phyloP scores from a whole-genome alignment of 2,888 invertebrate genomes.

The Dolichomitus sp. region DNA sequence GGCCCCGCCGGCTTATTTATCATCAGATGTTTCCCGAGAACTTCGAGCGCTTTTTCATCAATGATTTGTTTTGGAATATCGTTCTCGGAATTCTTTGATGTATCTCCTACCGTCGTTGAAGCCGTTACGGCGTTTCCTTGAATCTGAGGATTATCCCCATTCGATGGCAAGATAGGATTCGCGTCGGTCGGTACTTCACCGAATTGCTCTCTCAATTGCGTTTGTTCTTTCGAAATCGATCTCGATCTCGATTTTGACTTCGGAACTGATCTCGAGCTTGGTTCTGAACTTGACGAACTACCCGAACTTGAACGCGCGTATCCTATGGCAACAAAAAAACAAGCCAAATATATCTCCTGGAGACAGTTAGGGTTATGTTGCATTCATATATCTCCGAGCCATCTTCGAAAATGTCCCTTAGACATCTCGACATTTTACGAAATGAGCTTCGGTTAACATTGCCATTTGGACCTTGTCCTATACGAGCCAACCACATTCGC shows the following conservation, averaged over 20 bases:
- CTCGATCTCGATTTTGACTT: slow-evolving; percentile 21
- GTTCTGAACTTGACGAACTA: slow-evolving; percentile 34
- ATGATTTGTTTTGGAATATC: slow-evolving; percentile 29
- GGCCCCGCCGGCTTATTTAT: slow-evolving; percentile 33
- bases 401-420: slow-evolving; percentile 22
- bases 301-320: slow-evolving; percentile 4
- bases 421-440: slow-evolving; percentile 23
- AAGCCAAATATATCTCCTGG: background rate
- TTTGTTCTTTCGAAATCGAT: background rate
- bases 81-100: slow-evolving; percentile 20
- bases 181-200: background rate
- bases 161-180: background rate
- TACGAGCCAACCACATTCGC: slow-evolving; percentile 28
- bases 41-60: slow-evolving; percentile 34
- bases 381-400: background rate
- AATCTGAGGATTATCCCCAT: slow-evolving; percentile 19
- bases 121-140: slow-evolving; percentile 2
- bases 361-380: slow-evolving; percentile 39
- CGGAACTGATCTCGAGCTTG: slow-evolving; percentile 21
- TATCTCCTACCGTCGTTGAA: slow-evolving; percentile 11
- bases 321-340: too few relatives aligned
- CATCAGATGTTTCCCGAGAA: slow-evolving; percentile 30
- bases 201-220: background rate
- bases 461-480: slow-evolving; percentile 44
- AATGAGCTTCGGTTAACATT: slow-evolving; percentile 15